Percentiles rank a stretch among this genome's conserved stretches.
Conservation (phyloP, 2,797 vertebrate species). For the Scolopax rusticola region DNA sequence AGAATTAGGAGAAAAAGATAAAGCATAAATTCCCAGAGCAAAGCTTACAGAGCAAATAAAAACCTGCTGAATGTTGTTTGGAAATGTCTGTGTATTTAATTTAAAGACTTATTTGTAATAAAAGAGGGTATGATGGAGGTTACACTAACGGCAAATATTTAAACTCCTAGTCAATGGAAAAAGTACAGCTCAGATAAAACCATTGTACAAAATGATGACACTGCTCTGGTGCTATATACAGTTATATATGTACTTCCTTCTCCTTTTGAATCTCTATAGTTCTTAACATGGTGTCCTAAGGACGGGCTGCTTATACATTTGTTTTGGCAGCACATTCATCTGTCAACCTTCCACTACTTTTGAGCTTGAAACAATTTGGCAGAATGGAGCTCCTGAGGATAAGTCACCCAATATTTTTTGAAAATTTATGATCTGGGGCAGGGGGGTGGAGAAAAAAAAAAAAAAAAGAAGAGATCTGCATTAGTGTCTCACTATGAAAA, state of each 20-base stretch:
- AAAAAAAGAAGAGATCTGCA: not conserved
- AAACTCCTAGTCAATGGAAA: not conserved
- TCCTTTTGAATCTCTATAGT: not conserved
- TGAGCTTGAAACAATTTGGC: not conserved
- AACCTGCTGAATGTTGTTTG: not conserved
- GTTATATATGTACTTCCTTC: not conserved
- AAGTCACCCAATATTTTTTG: not conserved
- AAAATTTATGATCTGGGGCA: not conserved
- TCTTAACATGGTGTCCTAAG: not conserved
- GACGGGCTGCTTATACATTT: not conserved
- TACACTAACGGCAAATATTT: constrained; percentile 17
- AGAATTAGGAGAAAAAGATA: not conserved
- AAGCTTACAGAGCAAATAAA: constrained; percentile 16
- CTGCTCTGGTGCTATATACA: not conserved
- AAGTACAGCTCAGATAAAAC: not conserved
- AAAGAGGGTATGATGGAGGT: not conserved
- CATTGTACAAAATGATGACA: not conserved
- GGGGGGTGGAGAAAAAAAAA: not conserved
- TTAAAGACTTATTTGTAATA: constrained; percentile 11
- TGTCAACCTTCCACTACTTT: not conserved
- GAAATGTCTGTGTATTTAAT: not conserved
- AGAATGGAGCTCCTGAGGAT: not conserved
- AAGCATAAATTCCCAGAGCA: not conserved
- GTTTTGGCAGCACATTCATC: not conserved
- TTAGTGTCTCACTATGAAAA: not conserved